These are phyloP conservation scores for Eristalis pertinax DNA, from an alignment of 2,888 invertebrate genomes.

Conservation along the genomic window DNA sequence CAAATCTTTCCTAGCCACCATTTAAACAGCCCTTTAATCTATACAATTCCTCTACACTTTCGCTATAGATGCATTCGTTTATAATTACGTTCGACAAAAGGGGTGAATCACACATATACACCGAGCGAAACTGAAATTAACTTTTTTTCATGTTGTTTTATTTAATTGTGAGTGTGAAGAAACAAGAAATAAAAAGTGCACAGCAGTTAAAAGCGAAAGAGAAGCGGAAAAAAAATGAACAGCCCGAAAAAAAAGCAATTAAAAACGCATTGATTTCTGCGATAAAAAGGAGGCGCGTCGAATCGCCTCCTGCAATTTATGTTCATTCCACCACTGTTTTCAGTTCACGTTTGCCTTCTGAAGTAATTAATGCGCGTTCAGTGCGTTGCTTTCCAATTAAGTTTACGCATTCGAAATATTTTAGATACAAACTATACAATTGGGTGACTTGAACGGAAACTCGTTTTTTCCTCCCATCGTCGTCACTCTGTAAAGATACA, in stretches of 20 bases:
- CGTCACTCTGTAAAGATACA: neutral
- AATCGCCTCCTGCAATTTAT: slow-evolving; percentile 67
- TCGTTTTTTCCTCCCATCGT: slow-evolving; percentile 19
- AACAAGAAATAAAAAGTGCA: slow-evolving; percentile 49
- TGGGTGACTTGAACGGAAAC: slow-evolving; percentile 20
- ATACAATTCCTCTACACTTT: slow-evolving; percentile 41
- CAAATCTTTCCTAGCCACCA: slow-evolving; percentile 50
- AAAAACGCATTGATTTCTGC: slow-evolving; percentile 70
- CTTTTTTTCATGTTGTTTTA: slow-evolving; percentile 14
- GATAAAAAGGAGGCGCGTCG: slow-evolving; percentile 70
- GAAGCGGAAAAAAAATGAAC: slow-evolving; percentile 1
- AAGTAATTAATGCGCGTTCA: slow-evolving; percentile 64
- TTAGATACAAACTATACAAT: slow-evolving; percentile 9
- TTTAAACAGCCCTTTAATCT: slow-evolving; percentile 63
- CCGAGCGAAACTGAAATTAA: slow-evolving; percentile 33
- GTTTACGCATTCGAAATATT: slow-evolving; percentile 51
- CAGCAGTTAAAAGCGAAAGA: slow-evolving; percentile 11
- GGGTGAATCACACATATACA: slow-evolving; percentile 39
- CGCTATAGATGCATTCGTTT: slow-evolving; percentile 51
- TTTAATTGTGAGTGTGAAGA: slow-evolving; percentile 50
- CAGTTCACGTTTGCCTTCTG: slow-evolving; percentile 32
- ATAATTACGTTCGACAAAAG: slow-evolving; percentile 58
- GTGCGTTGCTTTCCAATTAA: slow-evolving; percentile 63
- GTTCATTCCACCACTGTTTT: slow-evolving; percentile 49
- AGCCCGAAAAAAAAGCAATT: slow-evolving; percentile 55